Evolutionary conservation across 2,888 invertebrate species (phyloP).

Genomic region (Cephus nigrinus): DNA sequence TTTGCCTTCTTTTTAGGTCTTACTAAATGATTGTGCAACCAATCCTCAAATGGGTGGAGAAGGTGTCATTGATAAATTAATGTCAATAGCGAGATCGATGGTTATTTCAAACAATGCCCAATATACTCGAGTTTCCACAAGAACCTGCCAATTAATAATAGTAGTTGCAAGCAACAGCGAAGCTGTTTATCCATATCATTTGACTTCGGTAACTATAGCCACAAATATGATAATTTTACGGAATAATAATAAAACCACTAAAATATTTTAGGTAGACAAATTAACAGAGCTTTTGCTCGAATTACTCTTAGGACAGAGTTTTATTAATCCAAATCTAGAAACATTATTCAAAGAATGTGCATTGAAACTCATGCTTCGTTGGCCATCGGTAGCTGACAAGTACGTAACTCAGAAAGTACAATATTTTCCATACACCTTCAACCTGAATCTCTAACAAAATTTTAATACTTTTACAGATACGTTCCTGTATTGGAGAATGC

Average conservation of each 20-base stretch:
- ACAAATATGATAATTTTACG: neutral
- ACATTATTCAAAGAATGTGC: conserved; percentile 59
- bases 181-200: conserved; percentile 61
- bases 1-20: conserved; percentile 37
- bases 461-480: conserved; percentile 39
- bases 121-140: conserved; percentile 59
- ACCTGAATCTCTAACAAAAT: neutral
- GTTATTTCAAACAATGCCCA: conserved; percentile 63
- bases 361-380: conserved; percentile 61
- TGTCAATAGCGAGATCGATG: conserved; percentile 61
- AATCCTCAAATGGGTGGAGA: conserved; percentile 58
- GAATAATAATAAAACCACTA: neutral
- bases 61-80: conserved; percentile 61
- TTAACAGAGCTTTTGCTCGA: conserved; percentile 59
- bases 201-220: conserved; percentile 53
- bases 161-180: conserved; percentile 60
- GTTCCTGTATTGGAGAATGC: conserved; percentile 54
- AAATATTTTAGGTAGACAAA: conserved; percentile 55
- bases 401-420: conserved; percentile 16
- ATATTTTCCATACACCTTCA: neutral
- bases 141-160: conserved; percentile 62
- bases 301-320: conserved; percentile 57
- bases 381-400: conserved; percentile 62
- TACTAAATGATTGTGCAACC: conserved; percentile 60
- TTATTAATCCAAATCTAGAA: conserved; percentile 60